Percentiles rank a stretch among this genome's conserved stretches.
Evolutionary conservation across 2,888 invertebrate genomes (phyloP).

Genomic region (Apotomis betuletana): DNA sequence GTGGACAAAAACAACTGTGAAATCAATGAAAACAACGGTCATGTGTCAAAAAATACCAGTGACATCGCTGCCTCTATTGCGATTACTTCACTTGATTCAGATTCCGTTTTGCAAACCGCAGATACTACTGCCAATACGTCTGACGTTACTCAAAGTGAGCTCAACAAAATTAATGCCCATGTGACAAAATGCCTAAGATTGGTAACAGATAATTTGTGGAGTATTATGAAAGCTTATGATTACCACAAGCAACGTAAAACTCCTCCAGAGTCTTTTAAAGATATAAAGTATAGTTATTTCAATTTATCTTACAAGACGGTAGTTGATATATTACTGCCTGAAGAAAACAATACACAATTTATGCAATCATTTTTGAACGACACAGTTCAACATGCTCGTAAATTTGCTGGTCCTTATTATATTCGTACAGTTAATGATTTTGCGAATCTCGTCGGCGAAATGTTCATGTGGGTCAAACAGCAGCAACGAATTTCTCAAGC

Average conservation of each 20-base stretch:
- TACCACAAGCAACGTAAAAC: slow-evolving; percentile 12
- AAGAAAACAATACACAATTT: slow-evolving; percentile 27
- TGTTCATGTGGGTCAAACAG: slow-evolving; percentile 23
- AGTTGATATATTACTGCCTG: slow-evolving; percentile 14
- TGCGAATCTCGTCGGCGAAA: slow-evolving; percentile 19
- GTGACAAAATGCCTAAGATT: neutral
- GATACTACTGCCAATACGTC: neutral
- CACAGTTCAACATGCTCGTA: slow-evolving; percentile 4
- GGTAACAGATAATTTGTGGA: slow-evolving; percentile 25
- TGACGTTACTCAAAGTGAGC: neutral
- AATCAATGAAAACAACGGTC: neutral
- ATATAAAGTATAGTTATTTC: slow-evolving; percentile 21
- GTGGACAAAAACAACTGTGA: neutral
- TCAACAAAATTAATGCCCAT: neutral
- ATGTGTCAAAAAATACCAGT: neutral
- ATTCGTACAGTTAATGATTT: slow-evolving; percentile 4
- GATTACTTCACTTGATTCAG: neutral
- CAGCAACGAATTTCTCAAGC: neutral
- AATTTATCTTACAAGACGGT: slow-evolving; percentile 17
- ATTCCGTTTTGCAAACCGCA: neutral
- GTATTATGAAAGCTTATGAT: slow-evolving; percentile 20
- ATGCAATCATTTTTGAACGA: slow-evolving; percentile 17
- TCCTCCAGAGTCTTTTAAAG: slow-evolving; percentile 2
- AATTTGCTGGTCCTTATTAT: slow-evolving; percentile 7
- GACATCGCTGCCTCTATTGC: neutral